These are phyloP conservation scores for Symphodus melops DNA, from an alignment of 2,113 vertebrate genomes.

Conservation along the genomic window DNA sequence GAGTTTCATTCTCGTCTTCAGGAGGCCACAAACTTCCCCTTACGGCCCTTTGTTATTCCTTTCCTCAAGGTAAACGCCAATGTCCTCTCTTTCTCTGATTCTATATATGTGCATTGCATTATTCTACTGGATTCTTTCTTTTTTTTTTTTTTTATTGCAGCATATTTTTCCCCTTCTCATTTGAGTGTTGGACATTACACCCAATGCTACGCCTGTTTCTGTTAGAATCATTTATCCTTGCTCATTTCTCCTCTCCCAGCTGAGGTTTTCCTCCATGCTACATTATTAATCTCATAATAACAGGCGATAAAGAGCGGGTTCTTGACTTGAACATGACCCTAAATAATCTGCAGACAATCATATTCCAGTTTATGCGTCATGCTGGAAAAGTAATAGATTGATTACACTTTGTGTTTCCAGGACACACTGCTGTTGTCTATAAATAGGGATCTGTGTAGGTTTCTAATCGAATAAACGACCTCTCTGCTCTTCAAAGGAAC, in stretches of 20 bases:
- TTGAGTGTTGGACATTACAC: conserved; percentile 12
- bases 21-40: conserved; percentile 97
- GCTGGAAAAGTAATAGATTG: conserved; percentile 3
- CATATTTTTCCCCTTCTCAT: neutral
- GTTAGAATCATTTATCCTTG: neutral
- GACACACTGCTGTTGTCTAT: conserved; percentile 6
- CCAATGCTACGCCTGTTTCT: neutral
- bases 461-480: conserved; percentile 42
- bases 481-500: conserved; percentile 36
- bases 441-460: conserved; percentile 34
- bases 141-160: too few species aligned
- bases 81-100: conserved; percentile 5
- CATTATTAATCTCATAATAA: conserved; percentile 14
- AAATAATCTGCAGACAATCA: neutral
- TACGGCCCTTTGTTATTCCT: conserved; percentile 97
- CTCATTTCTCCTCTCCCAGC: neutral
- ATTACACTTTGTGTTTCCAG: conserved; percentile 12
- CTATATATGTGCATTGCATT: neutral
- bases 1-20: conserved; percentile 98
- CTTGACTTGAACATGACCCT: conserved; percentile 2
- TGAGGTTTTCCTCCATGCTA: neutral
- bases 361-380: neutral
- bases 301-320: conserved; percentile 8
- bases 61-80: conserved; percentile 94
- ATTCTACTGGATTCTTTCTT: too few species aligned